Base-by-base conservation (phyloP, 2,113 vertebrate species). In the Pithys albifrons region DNA sequence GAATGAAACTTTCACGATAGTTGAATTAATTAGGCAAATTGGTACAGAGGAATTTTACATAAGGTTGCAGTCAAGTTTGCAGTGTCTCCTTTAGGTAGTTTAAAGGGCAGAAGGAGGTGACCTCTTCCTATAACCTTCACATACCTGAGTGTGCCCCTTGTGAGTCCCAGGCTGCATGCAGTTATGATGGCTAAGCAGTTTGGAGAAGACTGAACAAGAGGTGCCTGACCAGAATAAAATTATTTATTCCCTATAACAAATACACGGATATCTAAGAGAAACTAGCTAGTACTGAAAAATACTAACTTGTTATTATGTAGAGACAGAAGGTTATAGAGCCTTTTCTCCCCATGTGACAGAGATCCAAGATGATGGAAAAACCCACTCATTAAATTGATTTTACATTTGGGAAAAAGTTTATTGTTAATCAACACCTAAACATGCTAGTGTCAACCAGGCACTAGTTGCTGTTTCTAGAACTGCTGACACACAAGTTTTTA, bases 1-100 rank as follows among this genome's bases (percentile, higher is more conserved):
- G 31, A 45, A 37, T 78, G 35, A 91, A 69, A 85, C 49, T 48
- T 19, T 62, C 39, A 57, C 43, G 19, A 86, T 39, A n/a, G 24
- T 39, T 39, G 37, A 71, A 84, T 87, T 52, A 91, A 72, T 95
- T 70, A 92, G 17, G 14, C 39, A 76, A 86, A 84, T 67, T 28
- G 9, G 20, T 43, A 39, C 8, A 58, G 64, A 49, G 23, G 27
- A 48, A 29, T 14, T 84, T 69, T 52, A 37, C 18, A 2, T 13
- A 45, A 90, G 18, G 9, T 54, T 80, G 20, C 55, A 76, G 59
- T 28, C n/a, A 85, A 4, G 2, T 43, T 94, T 72, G 74, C 43
- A 35, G 10, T 51, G n/a, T 51, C 51, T 88, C 43, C 13, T 19
- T 55, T 52, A 85, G 5, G 28, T 19, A 49, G 7, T 43, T 79